Percentiles rank a stretch among this genome's conserved stretches.
These are phyloP conservation scores for Darevskia nairensis DNA, from an alignment of 2,797 vertebrate species.

Conservation along the genomic window DNA sequence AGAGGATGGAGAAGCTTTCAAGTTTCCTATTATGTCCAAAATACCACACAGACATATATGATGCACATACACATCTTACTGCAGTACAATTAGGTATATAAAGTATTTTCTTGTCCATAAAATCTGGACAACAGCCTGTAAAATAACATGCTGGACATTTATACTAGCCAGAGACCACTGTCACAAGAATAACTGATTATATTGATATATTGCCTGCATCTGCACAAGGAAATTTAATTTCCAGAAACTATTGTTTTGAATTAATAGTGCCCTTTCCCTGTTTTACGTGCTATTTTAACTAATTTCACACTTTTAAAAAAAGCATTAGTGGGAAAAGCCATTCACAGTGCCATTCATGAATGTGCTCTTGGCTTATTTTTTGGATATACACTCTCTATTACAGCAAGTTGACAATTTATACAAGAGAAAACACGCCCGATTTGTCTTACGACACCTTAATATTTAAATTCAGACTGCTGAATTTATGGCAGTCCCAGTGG, in stretches of 20 bases:
- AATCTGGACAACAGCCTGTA: not conserved
- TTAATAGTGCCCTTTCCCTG: not conserved
- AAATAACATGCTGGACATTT: not conserved
- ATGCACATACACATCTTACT: not conserved
- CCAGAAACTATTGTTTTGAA: not conserved
- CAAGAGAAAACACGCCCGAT: not conserved
- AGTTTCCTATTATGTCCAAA: no score
- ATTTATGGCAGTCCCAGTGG: not conserved
- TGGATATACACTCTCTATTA: not conserved
- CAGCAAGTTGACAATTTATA: constrained; percentile 3
- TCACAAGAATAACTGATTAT: not conserved
- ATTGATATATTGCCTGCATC: not conserved
- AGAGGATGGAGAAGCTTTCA: no score
- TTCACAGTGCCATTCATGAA: not conserved
- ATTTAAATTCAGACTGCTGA: not conserved
- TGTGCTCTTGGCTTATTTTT: not conserved
- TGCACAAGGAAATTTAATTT: not conserved
- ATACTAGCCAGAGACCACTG: not conserved
- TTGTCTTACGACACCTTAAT: not conserved
- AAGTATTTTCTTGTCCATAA: not conserved
- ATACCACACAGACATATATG: not conserved
- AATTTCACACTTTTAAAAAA: not conserved
- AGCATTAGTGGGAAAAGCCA: not conserved
- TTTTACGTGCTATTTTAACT: not conserved
- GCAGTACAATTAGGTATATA: not conserved